A percentile compares a stretch with the other conserved stretches of the same genome.
These are phyloP conservation scores for Botia kubotai DNA, from an alignment of 2,797 vertebrate species.

Conservation along the genomic window DNA sequence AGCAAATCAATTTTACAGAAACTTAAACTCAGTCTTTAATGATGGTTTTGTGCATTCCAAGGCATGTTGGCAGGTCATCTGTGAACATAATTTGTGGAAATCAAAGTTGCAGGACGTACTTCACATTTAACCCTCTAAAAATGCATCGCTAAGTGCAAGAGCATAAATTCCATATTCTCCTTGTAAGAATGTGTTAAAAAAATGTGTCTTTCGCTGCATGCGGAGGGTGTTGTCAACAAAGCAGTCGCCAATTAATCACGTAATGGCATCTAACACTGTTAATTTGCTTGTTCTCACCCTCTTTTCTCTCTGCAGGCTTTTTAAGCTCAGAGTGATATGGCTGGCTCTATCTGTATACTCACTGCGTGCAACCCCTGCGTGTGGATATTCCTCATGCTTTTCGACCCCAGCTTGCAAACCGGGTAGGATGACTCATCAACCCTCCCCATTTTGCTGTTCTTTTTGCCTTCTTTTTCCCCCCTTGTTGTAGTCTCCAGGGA, in stretches of 20 bases:
- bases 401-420: slow-evolving; percentile 71
- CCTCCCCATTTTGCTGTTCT: background rate
- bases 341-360: slow-evolving; percentile 66
- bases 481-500: slow-evolving; percentile 34
- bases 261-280: slow-evolving; percentile 30
- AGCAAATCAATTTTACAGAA: background rate
- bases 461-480: slow-evolving; percentile 11
- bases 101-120: background rate
- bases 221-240: slow-evolving; percentile 43
- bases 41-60: too few relatives aligned
- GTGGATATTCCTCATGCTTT: slow-evolving; percentile 74
- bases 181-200: slow-evolving; percentile 39
- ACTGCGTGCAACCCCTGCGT: slow-evolving; percentile 64
- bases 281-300: slow-evolving; percentile 31
- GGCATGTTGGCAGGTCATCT: background rate
- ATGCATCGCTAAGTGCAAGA: background rate
- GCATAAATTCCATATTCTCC: slow-evolving; percentile 33
- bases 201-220: slow-evolving; percentile 41
- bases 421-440: slow-evolving; percentile 68
- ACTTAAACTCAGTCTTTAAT: background rate
- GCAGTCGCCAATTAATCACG: slow-evolving; percentile 45
- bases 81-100: background rate
- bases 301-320: slow-evolving; percentile 65
- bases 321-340: slow-evolving; percentile 70
- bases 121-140: background rate